Percentiles rank a stretch among this genome's conserved stretches.
These are phyloP conservation scores for Drepanosiphum platanoidis DNA, from an alignment of 2,888 invertebrate genomes.

Conservation along the genomic window DNA sequence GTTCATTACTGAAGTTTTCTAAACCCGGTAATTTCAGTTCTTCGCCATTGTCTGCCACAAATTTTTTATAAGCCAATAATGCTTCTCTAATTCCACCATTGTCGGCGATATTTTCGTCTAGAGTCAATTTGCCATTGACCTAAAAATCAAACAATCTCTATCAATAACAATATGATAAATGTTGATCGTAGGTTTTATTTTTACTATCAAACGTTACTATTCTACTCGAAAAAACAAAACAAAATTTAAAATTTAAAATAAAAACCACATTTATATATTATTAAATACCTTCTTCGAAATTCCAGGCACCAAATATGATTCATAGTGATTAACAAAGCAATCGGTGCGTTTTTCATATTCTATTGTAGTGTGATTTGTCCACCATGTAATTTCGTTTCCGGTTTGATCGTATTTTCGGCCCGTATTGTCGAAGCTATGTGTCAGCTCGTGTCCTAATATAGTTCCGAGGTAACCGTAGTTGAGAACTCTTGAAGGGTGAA, in stretches of 20 bases:
- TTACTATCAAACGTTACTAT: no score
- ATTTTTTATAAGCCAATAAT: constrained; percentile 74
- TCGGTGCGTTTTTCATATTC: constrained; percentile 76
- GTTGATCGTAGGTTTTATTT: no score
- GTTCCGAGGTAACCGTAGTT: constrained; percentile 83
- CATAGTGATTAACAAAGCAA: constrained; percentile 80
- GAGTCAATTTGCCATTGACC: constrained; percentile 80
- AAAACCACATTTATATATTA: no score
- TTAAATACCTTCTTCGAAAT: constrained; percentile 68
- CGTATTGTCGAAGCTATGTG: constrained; percentile 82
- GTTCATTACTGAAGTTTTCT: constrained; percentile 75
- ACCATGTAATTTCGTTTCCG: constrained; percentile 83
- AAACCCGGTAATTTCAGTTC: constrained; percentile 75
- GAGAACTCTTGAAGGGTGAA: constrained; percentile 65
- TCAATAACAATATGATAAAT: no score
- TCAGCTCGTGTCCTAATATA: constrained; percentile 87
- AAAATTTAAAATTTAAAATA: no score
- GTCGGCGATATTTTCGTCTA: constrained; percentile 91
- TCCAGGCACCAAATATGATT: constrained; percentile 75
- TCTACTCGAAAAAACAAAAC: no score
- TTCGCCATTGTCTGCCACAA: constrained; percentile 68
- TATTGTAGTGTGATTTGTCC: constrained; percentile 76
- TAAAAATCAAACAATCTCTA: no score
- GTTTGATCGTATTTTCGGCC: constrained; percentile 86
- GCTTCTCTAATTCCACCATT: constrained; percentile 88